phyloP scores from a whole-genome alignment of 2,113 vertebrate species.

The Orthochromis malagaraziensis region DNA sequence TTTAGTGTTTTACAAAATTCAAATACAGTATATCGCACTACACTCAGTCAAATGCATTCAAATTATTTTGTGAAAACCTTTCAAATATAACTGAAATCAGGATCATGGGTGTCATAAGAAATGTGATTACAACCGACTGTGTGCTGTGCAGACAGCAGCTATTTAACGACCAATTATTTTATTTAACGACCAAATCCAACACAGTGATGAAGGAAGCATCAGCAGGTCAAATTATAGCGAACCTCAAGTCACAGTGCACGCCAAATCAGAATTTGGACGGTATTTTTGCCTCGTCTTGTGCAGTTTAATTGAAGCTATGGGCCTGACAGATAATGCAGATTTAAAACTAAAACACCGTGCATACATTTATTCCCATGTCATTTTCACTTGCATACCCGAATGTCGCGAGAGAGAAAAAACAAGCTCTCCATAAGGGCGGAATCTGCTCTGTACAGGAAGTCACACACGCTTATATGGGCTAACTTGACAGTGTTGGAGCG shows the following conservation, averaged over 20 bases:
- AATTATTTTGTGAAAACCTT: background rate
- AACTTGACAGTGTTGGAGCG: background rate
- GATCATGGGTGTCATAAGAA: background rate
- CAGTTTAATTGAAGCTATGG: background rate
- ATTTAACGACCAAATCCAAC: background rate
- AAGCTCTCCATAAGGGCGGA: background rate
- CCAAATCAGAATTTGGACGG: background rate
- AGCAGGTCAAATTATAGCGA: background rate
- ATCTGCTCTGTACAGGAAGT: background rate
- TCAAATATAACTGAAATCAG: background rate
- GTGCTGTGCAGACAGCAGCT: background rate
- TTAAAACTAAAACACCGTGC: background rate
- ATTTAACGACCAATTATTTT: background rate
- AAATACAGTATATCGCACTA: background rate
- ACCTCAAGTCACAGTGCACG: background rate
- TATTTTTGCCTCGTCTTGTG: background rate
- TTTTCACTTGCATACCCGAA: background rate
- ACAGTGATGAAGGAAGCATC: background rate
- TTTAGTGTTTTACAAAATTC: background rate
- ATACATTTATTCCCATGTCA: background rate
- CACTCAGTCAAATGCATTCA: background rate
- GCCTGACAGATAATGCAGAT: background rate
- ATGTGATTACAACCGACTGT: background rate
- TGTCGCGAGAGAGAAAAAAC: background rate
- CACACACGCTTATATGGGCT: rapidly evolving